Evolutionary conservation across 2,113 vertebrate species (phyloP), one percentile per base, ranked within the genome.

Genomic region (Zosterops japonicus): DNA sequence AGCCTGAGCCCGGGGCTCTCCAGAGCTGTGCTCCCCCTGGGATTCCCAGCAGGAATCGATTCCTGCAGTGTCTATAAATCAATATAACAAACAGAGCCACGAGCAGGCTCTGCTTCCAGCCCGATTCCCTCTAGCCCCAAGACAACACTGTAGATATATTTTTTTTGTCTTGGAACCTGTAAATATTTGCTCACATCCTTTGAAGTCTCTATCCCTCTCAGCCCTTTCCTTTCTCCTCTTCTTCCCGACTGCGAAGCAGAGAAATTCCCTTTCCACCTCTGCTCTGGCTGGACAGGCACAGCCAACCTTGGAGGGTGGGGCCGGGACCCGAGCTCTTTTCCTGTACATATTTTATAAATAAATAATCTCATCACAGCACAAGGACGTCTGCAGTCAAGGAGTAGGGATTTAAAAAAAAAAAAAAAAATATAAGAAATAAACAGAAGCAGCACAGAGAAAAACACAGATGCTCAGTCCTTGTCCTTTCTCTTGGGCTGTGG

Each of bases 311-410:
- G 89, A 80, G 94, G 94, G 91, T 47, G 79, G 90, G 68, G 90
- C 75, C 1, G 16, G 79, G 70, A 56, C 84, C 80, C 11, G 39
- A 77, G 90, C 6, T 2, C 85, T 84, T 84, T 74, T 93, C 95
- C 93, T 96, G 95, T 96, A 96, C 79, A 95, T 95, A 96, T 97
- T 96, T 96, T 96, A 97, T 97, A 97, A 90, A 96, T 93, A 96
- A 95, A 92, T 85, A 61, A 95, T 56, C 53, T 41, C 2, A 2
- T 86, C 75, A 61, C 95, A 83, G 88, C 85, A 57, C 93, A 96
- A 97, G 87, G 90, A 91, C 35, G 36, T 90, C 61, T 83, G 71
- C 91, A 81, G 75, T 23, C 79, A 46, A 90, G 64, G 74, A 86
- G 88, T 90, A 96, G 96, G 87, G 90, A 88, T 80, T 80, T 94